Conservation (phyloP, 2,113 vertebrate genomes). For the Hippocampus zosterae region DNA sequence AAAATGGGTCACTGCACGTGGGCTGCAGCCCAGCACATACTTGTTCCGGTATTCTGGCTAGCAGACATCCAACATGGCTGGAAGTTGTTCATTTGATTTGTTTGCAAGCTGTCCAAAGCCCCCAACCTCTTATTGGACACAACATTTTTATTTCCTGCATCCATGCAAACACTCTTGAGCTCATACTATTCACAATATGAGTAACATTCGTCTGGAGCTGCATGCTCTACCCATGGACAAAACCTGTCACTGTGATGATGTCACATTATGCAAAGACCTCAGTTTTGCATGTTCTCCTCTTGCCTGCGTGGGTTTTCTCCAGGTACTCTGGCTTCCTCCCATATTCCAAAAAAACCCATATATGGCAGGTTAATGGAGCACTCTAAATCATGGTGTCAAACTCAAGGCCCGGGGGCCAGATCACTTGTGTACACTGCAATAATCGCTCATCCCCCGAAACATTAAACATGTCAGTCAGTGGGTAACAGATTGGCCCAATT, state of each 20-base stretch:
- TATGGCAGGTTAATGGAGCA: too few species aligned
- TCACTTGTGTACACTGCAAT: conserved; percentile 26
- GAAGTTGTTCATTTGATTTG: background rate
- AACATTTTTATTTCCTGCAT: background rate
- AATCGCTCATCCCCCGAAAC: conserved; percentile 59
- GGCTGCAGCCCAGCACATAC: conserved; percentile 32
- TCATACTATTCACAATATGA: too few species aligned
- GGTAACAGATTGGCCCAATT: conserved; percentile 58
- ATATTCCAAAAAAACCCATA: too few species aligned
- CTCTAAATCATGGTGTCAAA: too few species aligned
- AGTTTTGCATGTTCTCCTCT: too few species aligned
- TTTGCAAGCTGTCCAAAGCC: background rate
- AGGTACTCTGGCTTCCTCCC: too few species aligned
- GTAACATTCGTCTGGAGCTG: background rate
- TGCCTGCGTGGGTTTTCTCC: too few species aligned
- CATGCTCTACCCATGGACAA: background rate
- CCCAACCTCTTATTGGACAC: background rate
- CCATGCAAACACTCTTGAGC: background rate
- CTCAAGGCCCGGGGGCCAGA: background rate
- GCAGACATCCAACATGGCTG: background rate
- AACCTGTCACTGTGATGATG: background rate
- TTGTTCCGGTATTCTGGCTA: conserved; percentile 41
- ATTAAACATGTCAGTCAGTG: conserved; percentile 49
- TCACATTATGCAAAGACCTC: background rate
- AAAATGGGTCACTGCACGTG: conserved; percentile 65